A percentile compares a stretch with the other conserved stretches of the same genome.
Conservation (phyloP, 2,888 invertebrate genomes). For the Euspilapteryx auroguttella region DNA sequence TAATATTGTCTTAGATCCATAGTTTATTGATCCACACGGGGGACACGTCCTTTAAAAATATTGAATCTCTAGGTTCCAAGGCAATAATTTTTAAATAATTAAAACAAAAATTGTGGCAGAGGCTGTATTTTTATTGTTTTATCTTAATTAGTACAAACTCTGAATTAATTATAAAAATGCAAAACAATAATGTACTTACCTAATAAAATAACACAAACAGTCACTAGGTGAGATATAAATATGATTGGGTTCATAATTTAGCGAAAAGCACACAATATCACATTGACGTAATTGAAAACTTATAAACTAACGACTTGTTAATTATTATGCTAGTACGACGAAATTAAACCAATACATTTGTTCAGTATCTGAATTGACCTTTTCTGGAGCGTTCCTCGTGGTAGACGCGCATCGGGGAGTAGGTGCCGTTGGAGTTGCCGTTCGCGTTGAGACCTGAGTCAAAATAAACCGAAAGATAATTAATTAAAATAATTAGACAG, state of each 20-base stretch:
- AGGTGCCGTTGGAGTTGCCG: slow-evolving; percentile 66
- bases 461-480: too few relatives aligned
- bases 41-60: too few relatives aligned
- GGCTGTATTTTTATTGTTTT: neutral
- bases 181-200: neutral
- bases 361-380: slow-evolving; percentile 79
- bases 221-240: slow-evolving; percentile 12
- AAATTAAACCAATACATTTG: neutral
- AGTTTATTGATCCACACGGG: too few relatives aligned
- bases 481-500: too few relatives aligned
- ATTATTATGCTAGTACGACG: slow-evolving; percentile 8
- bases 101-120: neutral
- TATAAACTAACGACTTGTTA: slow-evolving; percentile 5
- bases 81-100: too few relatives aligned
- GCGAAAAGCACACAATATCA: slow-evolving; percentile 36
- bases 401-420: slow-evolving; percentile 78
- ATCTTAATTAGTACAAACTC: neutral
- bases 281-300: slow-evolving; percentile 22
- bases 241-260: slow-evolving; percentile 16
- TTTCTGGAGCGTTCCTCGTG: slow-evolving; percentile 80
- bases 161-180: neutral
- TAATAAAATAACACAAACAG: slow-evolving; percentile 1
- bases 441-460: slow-evolving; percentile 65
- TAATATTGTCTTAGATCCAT: too few relatives aligned
- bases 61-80: too few relatives aligned